Base-by-base conservation (phyloP, 2,888 invertebrate species). In the Drosophila fungiperda region DNA sequence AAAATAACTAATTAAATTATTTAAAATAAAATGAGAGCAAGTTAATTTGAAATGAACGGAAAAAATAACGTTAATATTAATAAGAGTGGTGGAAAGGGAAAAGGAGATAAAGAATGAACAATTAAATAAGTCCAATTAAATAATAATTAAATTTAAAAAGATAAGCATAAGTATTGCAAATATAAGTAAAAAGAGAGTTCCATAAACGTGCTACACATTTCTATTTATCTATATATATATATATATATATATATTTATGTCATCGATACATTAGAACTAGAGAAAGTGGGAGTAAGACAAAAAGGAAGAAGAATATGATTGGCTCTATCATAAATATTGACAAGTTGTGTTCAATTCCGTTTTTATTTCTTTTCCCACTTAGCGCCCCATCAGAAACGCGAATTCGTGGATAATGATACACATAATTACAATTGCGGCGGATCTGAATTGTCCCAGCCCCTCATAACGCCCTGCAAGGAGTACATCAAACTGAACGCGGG, bases 401-500 rank as follows among this genome's bases (percentile, higher is more conserved):
- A 65, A 0, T 40, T 75, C 36, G 79, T 68, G 29, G 57, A 55
- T n/a, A 78, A 84, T 53, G 87, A 91, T 42, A 73, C 74, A 45
- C 8, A 23, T 48, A 76, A 76, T 59, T 76, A 74, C 4, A 88
- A 86, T 66, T 90, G 89, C 67, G 92, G 92, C 20, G 90, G 88
- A 12, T 86, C 83, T n/a, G 87, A 85, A 38, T 70, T 78, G 50
- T 92, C 91, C 36, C 91, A 91, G 26, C 93, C 93, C 3, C 78
- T 92, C 9, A 92, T 93, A 61, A 91, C 91, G 62, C 93, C 93
- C 17, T 83, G 90, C 48, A 83, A 86, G 63, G 78, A 89, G 2
- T 92, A 93, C 62, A 70, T 92, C 3, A 92, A 89, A 35, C 80
- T 94, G 49, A 90, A 92, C 9, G 80, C 87, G 0, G 86, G 90